A percentile compares a stretch with the other conserved stretches of the same genome.
These are phyloP conservation scores for Anthopleura xanthogrammica DNA, from an alignment of 92 coral and sea anemone species.

Conservation along the genomic window DNA sequence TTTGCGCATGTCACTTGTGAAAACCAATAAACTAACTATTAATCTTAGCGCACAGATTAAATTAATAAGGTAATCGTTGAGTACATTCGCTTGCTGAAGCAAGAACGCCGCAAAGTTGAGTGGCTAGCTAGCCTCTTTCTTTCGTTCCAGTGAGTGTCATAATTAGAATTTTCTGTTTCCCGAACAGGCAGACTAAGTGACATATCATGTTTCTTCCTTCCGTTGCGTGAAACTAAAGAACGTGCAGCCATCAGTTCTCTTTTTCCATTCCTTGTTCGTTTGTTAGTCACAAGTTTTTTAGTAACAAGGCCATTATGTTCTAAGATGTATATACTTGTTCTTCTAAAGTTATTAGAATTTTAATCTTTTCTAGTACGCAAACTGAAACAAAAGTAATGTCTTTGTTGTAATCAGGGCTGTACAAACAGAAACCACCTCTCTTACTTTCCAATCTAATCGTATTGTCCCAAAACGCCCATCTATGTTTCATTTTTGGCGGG, in stretches of 20 bases:
- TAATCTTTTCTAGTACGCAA: not conserved
- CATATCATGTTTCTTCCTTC: not conserved
- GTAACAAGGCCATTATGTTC: not conserved
- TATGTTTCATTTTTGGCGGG: not conserved
- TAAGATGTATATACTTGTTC: not conserved
- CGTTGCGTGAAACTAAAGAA: not conserved
- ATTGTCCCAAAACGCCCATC: not conserved
- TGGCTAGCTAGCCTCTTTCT: not conserved
- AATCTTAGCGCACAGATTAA: not conserved
- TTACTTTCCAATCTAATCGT: conserved; percentile 5
- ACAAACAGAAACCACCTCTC: conserved; percentile 6
- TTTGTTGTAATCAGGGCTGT: not conserved
- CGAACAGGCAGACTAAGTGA: not conserved
- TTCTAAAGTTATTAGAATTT: not conserved
- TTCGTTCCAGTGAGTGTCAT: not conserved
- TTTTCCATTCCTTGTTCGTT: not conserved
- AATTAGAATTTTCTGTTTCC: not conserved
- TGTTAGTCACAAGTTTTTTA: no score
- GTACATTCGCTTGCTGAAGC: not conserved
- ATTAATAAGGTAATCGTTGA: not conserved
- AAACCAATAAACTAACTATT: not conserved
- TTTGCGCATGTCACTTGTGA: not conserved
- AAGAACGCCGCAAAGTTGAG: not conserved
- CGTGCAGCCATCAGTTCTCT: not conserved
- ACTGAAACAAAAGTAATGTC: conserved; percentile 6